These are phyloP conservation scores for Chascanopsetta lugubris DNA, from an alignment of 2,113 vertebrate genomes.

Conservation along the genomic window DNA sequence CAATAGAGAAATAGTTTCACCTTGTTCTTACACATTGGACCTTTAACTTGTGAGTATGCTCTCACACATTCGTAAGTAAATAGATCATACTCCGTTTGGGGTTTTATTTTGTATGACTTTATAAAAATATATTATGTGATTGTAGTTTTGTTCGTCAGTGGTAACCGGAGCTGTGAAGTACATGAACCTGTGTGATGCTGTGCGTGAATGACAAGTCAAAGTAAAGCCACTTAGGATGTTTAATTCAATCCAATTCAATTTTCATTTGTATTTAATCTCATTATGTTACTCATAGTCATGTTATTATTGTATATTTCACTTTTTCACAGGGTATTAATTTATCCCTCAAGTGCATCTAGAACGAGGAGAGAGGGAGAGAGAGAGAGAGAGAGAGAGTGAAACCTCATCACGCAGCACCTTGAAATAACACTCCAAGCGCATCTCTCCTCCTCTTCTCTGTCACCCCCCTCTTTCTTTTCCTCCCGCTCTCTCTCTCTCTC, in stretches of 20 bases:
- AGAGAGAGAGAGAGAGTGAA: not conserved
- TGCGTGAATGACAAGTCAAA: not conserved
- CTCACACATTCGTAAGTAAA: too few species aligned
- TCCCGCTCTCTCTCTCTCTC: conserved; percentile 2
- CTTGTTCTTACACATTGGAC: too few species aligned
- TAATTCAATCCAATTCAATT: not conserved
- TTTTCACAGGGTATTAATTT: not conserved
- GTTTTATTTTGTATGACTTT: too few species aligned
- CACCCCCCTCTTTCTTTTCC: conserved; percentile 16
- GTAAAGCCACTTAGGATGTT: conserved; percentile 3
- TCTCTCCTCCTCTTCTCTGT: conserved; percentile 20
- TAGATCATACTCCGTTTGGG: too few species aligned
- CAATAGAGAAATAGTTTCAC: too few species aligned
- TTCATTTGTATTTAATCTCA: not conserved
- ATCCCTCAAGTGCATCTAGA: not conserved
- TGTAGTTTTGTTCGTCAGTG: too few species aligned
- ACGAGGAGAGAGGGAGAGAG: not conserved
- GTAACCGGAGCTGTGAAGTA: not conserved
- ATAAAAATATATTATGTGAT: too few species aligned
- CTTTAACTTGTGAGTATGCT: too few species aligned
- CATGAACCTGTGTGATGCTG: not conserved
- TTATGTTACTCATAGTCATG: not conserved
- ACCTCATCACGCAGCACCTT: conserved; percentile 25
- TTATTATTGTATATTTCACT: not conserved
- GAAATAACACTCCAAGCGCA: conserved; percentile 24